Conservation (phyloP, 2,113 vertebrate genomes). For the Ia io region DNA sequence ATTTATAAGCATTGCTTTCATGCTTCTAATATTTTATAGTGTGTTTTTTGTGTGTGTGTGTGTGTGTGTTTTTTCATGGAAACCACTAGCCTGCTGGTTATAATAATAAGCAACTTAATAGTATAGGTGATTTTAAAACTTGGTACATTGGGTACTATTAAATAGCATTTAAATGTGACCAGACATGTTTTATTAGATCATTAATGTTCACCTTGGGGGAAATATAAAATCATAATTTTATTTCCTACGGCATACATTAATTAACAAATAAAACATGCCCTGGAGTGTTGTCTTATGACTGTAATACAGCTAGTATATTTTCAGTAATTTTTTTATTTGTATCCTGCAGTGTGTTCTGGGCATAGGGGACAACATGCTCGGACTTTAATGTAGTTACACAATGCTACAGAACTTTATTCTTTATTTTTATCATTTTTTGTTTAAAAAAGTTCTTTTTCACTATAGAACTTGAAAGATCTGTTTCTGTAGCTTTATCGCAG, state of each 20-base stretch:
- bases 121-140: conserved; percentile 50
- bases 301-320: conserved; percentile 43
- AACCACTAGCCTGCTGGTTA: conserved; percentile 36
- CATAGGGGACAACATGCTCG: not conserved
- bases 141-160: not conserved
- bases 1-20: conserved; percentile 36
- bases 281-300: conserved; percentile 28
- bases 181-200: conserved; percentile 57
- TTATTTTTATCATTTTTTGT: not conserved
- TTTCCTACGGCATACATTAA: conserved; percentile 63
- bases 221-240: conserved; percentile 51
- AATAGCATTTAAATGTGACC: conserved; percentile 23
- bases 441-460: not conserved
- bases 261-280: conserved; percentile 66
- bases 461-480: conserved; percentile 11
- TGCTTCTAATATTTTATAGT: conserved; percentile 50
- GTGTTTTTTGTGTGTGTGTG: no score
- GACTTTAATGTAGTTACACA: not conserved
- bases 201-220: conserved; percentile 49
- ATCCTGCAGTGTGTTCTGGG: conserved; percentile 7
- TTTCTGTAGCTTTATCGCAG: conserved; percentile 20
- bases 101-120: conserved; percentile 36
- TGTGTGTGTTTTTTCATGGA: conserved; percentile 8
- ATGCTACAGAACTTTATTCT: not conserved
- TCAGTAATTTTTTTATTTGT: conserved; percentile 46